Conservation (phyloP, 2,113 vertebrate genomes). For the Acanthisitta chloris region DNA sequence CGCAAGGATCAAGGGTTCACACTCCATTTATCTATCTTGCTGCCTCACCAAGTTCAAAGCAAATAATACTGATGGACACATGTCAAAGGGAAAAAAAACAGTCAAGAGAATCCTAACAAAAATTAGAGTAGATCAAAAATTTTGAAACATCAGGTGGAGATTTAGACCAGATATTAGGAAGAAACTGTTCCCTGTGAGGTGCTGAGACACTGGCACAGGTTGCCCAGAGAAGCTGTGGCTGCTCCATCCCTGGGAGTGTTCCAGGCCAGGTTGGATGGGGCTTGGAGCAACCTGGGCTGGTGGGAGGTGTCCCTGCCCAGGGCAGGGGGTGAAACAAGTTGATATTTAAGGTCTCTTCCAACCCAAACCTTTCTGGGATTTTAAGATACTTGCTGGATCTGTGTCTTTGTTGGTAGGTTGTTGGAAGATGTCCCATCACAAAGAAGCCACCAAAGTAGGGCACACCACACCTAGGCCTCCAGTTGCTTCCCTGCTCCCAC, state of each 20-base stretch:
- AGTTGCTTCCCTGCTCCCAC: neutral
- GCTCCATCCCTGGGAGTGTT: neutral
- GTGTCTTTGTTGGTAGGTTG: neutral
- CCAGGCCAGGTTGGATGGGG: neutral
- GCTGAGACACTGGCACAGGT: neutral
- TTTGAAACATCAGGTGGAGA: neutral
- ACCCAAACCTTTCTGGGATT: neutral
- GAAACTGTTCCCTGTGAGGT: neutral
- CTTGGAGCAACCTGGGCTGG: neutral
- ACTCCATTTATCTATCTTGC: neutral
- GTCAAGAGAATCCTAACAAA: neutral
- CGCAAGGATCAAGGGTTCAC: neutral
- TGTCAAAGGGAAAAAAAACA: neutral
- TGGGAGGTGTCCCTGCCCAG: neutral
- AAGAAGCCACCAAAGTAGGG: neutral
- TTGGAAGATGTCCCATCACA: neutral
- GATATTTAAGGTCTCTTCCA: rapidly evolving
- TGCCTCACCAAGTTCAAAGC: neutral
- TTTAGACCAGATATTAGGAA: neutral
- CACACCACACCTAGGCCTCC: neutral
- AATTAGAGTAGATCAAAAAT: neutral
- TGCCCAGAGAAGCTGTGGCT: neutral
- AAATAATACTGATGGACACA: rapidly evolving
- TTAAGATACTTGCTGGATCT: neutral
- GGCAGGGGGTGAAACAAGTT: rapidly evolving